These are phyloP conservation scores for Epicauta chinensis DNA, from an alignment of 1,140 invertebrate species.

Conservation along the genomic window DNA sequence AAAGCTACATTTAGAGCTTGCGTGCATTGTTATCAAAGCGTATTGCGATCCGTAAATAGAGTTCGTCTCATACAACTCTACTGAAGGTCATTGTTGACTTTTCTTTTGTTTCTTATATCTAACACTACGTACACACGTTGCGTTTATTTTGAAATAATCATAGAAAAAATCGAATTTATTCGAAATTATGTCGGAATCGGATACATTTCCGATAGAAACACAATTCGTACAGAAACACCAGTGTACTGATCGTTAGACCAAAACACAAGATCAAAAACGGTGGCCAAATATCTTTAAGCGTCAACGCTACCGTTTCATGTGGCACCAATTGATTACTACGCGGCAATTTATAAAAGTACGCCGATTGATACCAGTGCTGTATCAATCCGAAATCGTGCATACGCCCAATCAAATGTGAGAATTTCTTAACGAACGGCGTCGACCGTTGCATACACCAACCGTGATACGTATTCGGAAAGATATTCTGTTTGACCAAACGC, in stretches of 20 bases:
- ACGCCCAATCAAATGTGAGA: constrained; percentile 8
- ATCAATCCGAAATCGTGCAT: constrained; percentile 17
- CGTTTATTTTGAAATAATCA: no score
- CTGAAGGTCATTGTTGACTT: no score
- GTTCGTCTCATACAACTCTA: no score
- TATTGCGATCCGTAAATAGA: no score
- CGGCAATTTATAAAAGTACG: not conserved
- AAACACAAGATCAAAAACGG: constrained; percentile 1
- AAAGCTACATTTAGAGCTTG: no score
- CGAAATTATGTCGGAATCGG: no score
- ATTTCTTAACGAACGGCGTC: constrained; percentile 7
- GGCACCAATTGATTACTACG: not conserved
- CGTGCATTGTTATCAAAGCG: no score
- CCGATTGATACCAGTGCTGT: constrained; percentile 12
- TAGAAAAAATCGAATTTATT: no score
- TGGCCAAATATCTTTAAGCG: not conserved
- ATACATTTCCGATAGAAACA: not conserved
- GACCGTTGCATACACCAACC: constrained; percentile 13
- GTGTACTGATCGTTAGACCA: not conserved
- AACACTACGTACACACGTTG: no score
- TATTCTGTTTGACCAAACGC: constrained; percentile 6
- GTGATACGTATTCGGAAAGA: constrained; percentile 17
- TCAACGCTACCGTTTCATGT: not conserved
- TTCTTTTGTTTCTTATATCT: no score
- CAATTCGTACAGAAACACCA: not conserved